Evolutionary conservation across 2,113 vertebrate species (phyloP).

Genomic region (Melanostigma gelatinosum): DNA sequence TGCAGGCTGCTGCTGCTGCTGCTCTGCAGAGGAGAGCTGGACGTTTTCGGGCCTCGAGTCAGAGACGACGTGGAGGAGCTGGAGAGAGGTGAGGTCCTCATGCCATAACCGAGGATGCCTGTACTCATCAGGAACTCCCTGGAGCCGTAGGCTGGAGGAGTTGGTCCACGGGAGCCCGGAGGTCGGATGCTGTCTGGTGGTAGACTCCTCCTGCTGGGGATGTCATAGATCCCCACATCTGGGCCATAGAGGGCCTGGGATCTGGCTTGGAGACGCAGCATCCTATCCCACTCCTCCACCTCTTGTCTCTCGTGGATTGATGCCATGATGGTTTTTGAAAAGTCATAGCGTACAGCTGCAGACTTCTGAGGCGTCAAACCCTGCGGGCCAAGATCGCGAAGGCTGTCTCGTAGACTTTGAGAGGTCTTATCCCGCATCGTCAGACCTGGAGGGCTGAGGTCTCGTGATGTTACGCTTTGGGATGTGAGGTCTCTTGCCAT

Average conservation of each 20-base stretch:
- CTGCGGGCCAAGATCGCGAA: slow-evolving; percentile 57
- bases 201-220: slow-evolving; percentile 90
- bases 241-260: slow-evolving; percentile 86
- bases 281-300: slow-evolving; percentile 90
- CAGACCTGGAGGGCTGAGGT: slow-evolving; percentile 55
- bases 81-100: slow-evolving; percentile 87
- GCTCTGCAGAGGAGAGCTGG: slow-evolving; percentile 90
- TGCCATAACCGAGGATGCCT: slow-evolving; percentile 83
- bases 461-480: slow-evolving; percentile 51
- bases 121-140: slow-evolving; percentile 92
- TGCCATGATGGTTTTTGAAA: slow-evolving; percentile 93
- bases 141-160: slow-evolving; percentile 88
- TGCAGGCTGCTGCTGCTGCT: slow-evolving; percentile 89
- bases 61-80: slow-evolving; percentile 87
- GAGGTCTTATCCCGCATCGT: slow-evolving; percentile 44
- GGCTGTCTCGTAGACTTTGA: slow-evolving; percentile 61
- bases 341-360: slow-evolving; percentile 90
- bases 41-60: slow-evolving; percentile 88
- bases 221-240: slow-evolving; percentile 90
- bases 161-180: slow-evolving; percentile 71
- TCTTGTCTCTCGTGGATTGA: slow-evolving; percentile 94
- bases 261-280: slow-evolving; percentile 86
- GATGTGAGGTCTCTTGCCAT: slow-evolving; percentile 61
- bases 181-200: slow-evolving; percentile 84
- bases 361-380: slow-evolving; percentile 79